Base-by-base conservation (phyloP, 2,888 invertebrate species). In the Agonum fuliginosum region DNA sequence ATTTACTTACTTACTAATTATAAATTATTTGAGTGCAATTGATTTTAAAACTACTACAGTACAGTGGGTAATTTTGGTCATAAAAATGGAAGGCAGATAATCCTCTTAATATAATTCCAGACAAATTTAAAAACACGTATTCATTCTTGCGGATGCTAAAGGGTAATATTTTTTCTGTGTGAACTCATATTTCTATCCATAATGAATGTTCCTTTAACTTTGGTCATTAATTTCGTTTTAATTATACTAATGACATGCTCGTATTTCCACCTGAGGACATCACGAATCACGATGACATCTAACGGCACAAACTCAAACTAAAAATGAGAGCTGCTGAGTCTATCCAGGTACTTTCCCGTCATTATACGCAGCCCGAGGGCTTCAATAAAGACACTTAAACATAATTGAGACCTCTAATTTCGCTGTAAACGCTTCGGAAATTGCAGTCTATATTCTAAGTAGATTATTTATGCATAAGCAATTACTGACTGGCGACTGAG, bases 351-450 rank as follows among this genome's bases (percentile, higher is more conserved):
- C 37, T 67, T 67, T 67, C 19, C 54, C 71, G 71, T 71, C 34
- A 72, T 72, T 72, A 72, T 19, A 30, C 6, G 12, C 19, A 34
- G 71, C 71, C 71, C 20, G n/a, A 17, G 19, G 71, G 51, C 30
- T 22, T 54, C 19, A 72, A 30, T 17, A 72, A 51, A 34, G 51
- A 22, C 71, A 72, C 34, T 72, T 72, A 72, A 24, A 51, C 20
- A 34, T 72, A 72, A 72, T 72, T 72, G 71, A 72, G 71, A 72
- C 20, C 51, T 51, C 71, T 51, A 72, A 72, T 72, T 72, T 27
- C 34, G 17, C 14, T 34, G 51, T 72, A 72, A 51, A 51, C 34
- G 51, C 48, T 54, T 34, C 51, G 51, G 30, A 72, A 72, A 72
- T 72, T 72, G 30, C 71, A 72, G 27, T 30, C 20, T 67, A 34